phyloP scores from a whole-genome alignment of 2,113 vertebrate genomes.

The Cricetomys ansorgei region DNA sequence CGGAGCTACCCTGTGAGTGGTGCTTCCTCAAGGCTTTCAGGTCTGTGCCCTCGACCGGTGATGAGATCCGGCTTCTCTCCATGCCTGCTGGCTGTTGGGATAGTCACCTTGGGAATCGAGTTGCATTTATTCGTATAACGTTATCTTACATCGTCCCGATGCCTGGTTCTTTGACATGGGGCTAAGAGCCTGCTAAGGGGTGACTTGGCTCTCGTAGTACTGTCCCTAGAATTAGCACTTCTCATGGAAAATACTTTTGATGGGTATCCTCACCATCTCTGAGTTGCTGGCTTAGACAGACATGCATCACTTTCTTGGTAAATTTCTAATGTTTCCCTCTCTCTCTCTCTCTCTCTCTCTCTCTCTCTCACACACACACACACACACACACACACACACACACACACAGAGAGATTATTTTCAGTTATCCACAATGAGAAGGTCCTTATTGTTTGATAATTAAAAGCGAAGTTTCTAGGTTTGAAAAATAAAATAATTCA shows the following conservation, averaged over 20 bases:
- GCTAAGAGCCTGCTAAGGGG: not conserved
- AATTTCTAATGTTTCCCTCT: constrained; percentile 12
- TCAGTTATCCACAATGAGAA: not conserved
- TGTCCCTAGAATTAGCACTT: not conserved
- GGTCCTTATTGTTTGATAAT: not conserved
- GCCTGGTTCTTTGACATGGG: not conserved
- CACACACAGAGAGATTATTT: no score
- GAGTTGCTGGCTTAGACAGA: not conserved
- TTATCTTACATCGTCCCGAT: not conserved
- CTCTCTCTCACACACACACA: no score
- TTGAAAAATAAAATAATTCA: not conserved
- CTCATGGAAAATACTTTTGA: not conserved
- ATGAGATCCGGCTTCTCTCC: not conserved
- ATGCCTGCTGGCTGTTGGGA: not conserved
- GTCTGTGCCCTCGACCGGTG: not conserved
- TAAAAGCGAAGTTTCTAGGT: constrained; percentile 23
- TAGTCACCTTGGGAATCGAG: not conserved
- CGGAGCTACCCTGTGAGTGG: not conserved
- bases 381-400: no score
- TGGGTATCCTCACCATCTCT: not conserved
- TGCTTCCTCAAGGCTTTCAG: not conserved
- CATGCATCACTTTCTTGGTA: not conserved
- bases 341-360: no score
- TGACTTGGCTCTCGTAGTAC: not conserved
- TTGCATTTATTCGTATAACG: not conserved